Evolutionary conservation across 2,797 vertebrate genomes (phyloP), one percentile per base, ranked within the genome.

Genomic region (Sebastes reedi): DNA sequence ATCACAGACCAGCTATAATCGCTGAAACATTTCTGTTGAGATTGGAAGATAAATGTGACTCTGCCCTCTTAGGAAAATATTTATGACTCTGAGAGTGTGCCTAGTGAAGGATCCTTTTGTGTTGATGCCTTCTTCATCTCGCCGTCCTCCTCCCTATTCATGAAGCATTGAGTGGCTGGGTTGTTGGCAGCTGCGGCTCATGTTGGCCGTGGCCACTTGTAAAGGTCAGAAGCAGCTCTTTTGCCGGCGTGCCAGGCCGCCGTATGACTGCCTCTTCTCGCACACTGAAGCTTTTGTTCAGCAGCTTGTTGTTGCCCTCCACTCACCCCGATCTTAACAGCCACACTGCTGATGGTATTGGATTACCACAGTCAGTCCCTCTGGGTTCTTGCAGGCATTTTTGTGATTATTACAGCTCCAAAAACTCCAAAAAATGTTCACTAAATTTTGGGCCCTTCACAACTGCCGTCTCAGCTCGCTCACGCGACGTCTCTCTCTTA

Each of bases 261-360:
- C 59, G 14, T 78, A 68, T 81, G 80, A 83, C 84, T 25, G 76
- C 80, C 76, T 79, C 80, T 59, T 56, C 80, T 58, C 74, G 66
- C 80, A 89, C 94, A 94, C 90, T 90, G 81, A 80, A 36, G 60
- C 84, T 84, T 92, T 94, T 94, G 94, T 95, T 91, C 70, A 59
- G 46, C 65, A 7, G 71, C 74, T 80, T 29, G 61, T 75, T 80
- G 58, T 58, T 67, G 34, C 55, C 67, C 76, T 86, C 69, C 75
- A 7, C 68, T 79, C 83, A 67, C 68, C 61, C 62, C 25, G 3
- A 30, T 67, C 70, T 68, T 22, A 59, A 71, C 77, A 81, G 32
- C 42, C 64, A 62, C 58, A 59, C 77, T 55, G 52, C 29, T 74
- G 46, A 54, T 64, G 39, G 68, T 64, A 52, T 83, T 84, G 55